Evolutionary conservation across 2,113 vertebrate species (phyloP).

Genomic region (Pseudorhombus dupliciocellatus): DNA sequence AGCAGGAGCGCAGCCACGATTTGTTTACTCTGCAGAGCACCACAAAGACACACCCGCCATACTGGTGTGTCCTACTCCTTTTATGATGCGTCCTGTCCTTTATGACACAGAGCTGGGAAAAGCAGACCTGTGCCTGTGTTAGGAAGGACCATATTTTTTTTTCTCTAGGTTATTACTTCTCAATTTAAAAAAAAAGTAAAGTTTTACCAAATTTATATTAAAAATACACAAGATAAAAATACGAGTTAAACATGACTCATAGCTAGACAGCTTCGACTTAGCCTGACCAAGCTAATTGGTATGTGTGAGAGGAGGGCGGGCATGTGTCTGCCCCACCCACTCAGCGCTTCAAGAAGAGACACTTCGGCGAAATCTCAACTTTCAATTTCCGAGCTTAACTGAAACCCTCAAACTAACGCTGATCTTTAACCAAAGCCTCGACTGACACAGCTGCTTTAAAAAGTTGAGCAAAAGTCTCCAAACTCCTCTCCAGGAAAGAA

Average conservation of each 20-base stretch:
- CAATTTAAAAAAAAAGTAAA: no score
- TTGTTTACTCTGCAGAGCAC: constrained; percentile 70
- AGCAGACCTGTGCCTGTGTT: background rate
- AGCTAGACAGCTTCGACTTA: no score
- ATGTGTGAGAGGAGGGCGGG: no score
- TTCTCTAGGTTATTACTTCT: background rate
- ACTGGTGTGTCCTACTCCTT: constrained; percentile 17
- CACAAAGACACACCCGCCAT: constrained; percentile 64
- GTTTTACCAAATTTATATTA: no score
- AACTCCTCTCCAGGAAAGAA: background rate
- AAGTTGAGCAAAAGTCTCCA: background rate
- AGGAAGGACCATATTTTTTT: no score
- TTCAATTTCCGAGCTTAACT: background rate
- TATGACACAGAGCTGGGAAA: constrained; percentile 24
- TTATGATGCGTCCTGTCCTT: constrained; percentile 44
- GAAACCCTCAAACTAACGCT: background rate
- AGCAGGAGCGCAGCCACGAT: constrained; percentile 60
- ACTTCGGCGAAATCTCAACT: background rate
- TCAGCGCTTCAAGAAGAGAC: no score
- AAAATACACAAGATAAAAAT: no score
- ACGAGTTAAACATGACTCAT: no score
- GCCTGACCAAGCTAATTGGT: no score
- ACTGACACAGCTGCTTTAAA: background rate
- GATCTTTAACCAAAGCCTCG: background rate
- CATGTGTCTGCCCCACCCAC: no score